Base-by-base conservation (phyloP, 1,140 invertebrate genomes). In the Macrotrachela quadricornifera region DNA sequence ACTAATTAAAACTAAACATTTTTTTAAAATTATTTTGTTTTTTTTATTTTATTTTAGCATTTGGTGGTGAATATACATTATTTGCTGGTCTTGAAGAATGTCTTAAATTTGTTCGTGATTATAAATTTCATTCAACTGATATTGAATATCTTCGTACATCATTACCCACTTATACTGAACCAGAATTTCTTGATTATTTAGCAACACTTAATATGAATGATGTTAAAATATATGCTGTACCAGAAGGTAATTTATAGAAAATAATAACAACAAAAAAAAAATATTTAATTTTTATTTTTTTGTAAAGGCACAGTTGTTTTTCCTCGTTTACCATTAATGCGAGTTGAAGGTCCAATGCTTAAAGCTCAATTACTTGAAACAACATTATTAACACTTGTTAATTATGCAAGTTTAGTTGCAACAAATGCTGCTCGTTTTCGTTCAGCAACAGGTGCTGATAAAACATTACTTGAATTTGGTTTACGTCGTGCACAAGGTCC, bases 71-170 rank as follows among this genome's bases (percentile, higher is more conserved):
- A 74, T 99, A 94, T 63, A 95, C 92, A 0, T 85, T 99, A 60
- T 97, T 97, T 74, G 88, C 88, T 61, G 92, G 92, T 0, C 73
- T 99, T 0, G 88, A 94, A 65, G 91, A 99, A 68, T 92, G 86
- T 66, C 71, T 99, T 11, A 88, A 87, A 64, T 95, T 95, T 73
- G 71, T 97, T 57, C 77, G 90, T 63, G 90, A 86, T 63, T 97
- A 97, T 73, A 77, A 79, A 62, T 97, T 92, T 68, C 85, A 87
- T 4, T 76, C 82, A 45, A 86, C 84, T 74, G 90, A 97, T 76
- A 88, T 99, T 63, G 78, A 80, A 57, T 99, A 95, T 71, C 74
- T 99, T 49, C 81, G 76, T 64, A 77, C 78, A 58, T 82, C 83
- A 30, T 71, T 97, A 63, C 84, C 87, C 36, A 62, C 75, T 43